Evolutionary conservation across 2,113 vertebrate genomes (phyloP).

Genomic region (Xiphias gladius): DNA sequence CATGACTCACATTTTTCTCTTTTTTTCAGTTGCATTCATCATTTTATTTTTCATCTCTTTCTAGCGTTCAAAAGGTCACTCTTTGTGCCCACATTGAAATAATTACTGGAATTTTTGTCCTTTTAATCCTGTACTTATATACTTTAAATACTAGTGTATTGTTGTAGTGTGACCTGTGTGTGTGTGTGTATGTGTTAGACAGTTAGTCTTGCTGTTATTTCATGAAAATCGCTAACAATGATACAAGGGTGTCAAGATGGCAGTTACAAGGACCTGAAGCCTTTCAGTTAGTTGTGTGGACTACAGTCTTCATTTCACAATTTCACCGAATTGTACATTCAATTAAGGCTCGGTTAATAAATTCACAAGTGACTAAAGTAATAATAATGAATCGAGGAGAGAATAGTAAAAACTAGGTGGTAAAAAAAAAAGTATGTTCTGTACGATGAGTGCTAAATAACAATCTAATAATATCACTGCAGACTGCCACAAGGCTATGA

Average conservation of each 20-base stretch:
- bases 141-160: no score
- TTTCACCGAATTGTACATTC: neutral
- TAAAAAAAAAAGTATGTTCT: neutral
- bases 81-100: neutral
- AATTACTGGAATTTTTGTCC: no score
- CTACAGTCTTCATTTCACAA: neutral
- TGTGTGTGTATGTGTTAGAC: no score
- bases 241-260: no score
- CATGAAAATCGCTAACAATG: no score
- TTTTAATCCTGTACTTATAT: no score
- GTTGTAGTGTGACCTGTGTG: no score
- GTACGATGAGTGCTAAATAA: slow-evolving; percentile 23
- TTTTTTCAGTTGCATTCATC: neutral
- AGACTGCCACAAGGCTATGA: slow-evolving; percentile 11
- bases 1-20: neutral
- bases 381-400: neutral
- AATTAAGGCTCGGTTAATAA: neutral
- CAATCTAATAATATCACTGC: slow-evolving; percentile 34
- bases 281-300: neutral
- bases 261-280: no score
- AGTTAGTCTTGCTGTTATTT: no score
- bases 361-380: neutral
- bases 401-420: neutral
- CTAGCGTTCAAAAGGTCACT: neutral
- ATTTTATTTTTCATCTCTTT: neutral